Conservation (phyloP, 1,140 invertebrate species). For the Megathymus violae region DNA sequence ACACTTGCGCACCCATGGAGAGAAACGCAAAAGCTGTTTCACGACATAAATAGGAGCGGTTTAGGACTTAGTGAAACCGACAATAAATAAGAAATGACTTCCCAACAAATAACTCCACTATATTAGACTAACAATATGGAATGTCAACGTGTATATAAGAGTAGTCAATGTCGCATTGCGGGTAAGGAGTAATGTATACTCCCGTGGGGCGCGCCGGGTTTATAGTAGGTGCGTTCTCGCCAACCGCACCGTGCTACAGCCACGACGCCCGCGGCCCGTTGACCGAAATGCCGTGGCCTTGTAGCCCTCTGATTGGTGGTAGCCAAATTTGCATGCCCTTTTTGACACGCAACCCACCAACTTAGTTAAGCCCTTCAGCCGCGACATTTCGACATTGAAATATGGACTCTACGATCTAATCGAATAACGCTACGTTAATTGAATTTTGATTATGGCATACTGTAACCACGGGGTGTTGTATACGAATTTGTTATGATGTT, state of each 20-base stretch:
- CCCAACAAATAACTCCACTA: background rate
- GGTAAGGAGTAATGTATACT: conserved; percentile 72
- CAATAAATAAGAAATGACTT: conserved; percentile 1
- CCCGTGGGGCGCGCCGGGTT: conserved; percentile 66
- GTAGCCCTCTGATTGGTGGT: conserved; percentile 52
- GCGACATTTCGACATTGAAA: conserved; percentile 13
- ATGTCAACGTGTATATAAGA: conserved; percentile 2
- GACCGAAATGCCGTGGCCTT: conserved; percentile 68
- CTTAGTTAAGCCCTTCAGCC: conserved; percentile 11
- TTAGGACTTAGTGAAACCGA: background rate
- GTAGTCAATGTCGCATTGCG: conserved; percentile 70
- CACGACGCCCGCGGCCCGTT: conserved; percentile 52
- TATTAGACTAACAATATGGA: background rate
- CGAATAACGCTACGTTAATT: too few species aligned
- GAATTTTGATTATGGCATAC: too few species aligned
- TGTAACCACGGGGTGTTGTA: too few species aligned
- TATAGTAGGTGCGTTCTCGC: conserved; percentile 69
- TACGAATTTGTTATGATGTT: too few species aligned
- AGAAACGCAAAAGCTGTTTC: background rate
- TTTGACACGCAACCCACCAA: conserved; percentile 41
- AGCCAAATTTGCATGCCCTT: conserved; percentile 56
- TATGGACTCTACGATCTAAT: background rate
- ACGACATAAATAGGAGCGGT: background rate
- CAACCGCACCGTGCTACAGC: conserved; percentile 49
- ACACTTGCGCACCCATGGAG: background rate